These are phyloP conservation scores for Neuroscelio doddi DNA, from an alignment of 2,888 invertebrate genomes.

Conservation along the genomic window DNA sequence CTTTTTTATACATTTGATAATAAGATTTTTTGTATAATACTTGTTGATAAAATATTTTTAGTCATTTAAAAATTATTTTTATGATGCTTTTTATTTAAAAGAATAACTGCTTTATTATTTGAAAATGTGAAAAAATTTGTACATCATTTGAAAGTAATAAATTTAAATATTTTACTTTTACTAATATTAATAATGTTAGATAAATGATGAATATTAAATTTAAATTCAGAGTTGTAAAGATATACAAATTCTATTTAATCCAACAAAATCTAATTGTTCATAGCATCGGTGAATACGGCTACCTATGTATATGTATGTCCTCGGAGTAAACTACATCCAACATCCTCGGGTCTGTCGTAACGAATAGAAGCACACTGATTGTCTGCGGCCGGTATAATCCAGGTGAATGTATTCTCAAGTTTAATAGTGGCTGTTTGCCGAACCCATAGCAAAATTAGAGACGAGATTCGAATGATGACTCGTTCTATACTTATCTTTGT, in stretches of 20 bases:
- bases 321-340: constrained; percentile 16
- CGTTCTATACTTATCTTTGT: constrained; percentile 3
- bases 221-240: constrained; percentile 10
- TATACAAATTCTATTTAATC: constrained; percentile 26
- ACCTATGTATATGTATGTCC: constrained; percentile 12
- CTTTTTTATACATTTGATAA: no score
- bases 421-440: constrained; percentile 20
- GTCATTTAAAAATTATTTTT: no score
- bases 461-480: constrained; percentile 21
- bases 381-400: constrained; percentile 26
- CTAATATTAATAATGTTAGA: no score
- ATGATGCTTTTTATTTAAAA: no score
- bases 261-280: constrained; percentile 23
- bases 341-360: constrained; percentile 23
- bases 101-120: no score
- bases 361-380: constrained; percentile 31
- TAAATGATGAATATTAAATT: constrained; percentile 2
- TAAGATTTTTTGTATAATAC: no score
- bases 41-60: no score
- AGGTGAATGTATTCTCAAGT: constrained; percentile 22
- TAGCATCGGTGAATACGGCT: constrained; percentile 14
- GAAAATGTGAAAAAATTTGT: no score
- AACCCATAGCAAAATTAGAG: constrained; percentile 28
- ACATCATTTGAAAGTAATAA: no score
- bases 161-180: no score